A percentile compares a stretch with the other conserved stretches of the same genome.
These are phyloP conservation scores for Vombatus ursinus DNA, from an alignment of 2,113 vertebrate genomes.

Conservation along the genomic window DNA sequence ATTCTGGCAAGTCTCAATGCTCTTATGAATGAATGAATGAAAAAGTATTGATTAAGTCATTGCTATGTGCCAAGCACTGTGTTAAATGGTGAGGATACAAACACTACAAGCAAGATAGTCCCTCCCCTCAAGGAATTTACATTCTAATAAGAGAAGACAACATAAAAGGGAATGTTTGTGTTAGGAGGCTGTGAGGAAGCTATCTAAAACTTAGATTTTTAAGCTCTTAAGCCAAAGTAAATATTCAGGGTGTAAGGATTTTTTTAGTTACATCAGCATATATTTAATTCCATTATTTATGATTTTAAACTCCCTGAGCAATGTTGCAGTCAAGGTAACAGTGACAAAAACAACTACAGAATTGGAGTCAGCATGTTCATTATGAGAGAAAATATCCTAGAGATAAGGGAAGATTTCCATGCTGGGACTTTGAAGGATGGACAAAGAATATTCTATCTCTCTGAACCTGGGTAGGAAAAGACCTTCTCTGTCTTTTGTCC, in stretches of 20 bases:
- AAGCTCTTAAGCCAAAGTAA: background rate
- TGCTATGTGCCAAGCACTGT: background rate
- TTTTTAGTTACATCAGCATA: background rate
- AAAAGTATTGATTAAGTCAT: background rate
- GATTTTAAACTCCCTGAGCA: background rate
- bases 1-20: background rate
- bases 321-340: background rate
- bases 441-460: background rate
- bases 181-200: background rate
- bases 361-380: background rate
- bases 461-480: background rate
- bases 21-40: background rate
- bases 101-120: background rate
- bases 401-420: background rate
- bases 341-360: background rate
- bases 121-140: background rate
- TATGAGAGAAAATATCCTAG: background rate
- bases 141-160: background rate
- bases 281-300: background rate
- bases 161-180: background rate
- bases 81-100: background rate
- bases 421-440: background rate
- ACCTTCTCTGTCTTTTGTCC: background rate
- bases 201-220: background rate
- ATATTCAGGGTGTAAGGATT: background rate